Evolutionary conservation across 2,113 vertebrate species (phyloP), one percentile per base, ranked within the genome.

Genomic region (Atlantisia rogersi): DNA sequence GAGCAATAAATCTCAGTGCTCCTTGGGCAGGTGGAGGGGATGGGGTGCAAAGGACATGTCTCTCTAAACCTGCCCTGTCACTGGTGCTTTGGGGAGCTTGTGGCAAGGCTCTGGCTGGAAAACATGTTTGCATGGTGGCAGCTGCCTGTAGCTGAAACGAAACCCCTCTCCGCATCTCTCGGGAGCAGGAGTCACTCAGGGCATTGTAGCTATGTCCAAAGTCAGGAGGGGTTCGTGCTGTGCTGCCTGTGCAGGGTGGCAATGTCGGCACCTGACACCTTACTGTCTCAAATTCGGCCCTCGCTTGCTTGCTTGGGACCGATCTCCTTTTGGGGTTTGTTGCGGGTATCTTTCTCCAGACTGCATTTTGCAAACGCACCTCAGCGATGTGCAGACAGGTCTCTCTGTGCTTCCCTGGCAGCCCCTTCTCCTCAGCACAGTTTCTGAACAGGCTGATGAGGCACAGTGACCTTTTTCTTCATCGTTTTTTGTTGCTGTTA

Each of bases 41-140:
- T 39, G 40, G 31, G 52, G 22, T 1, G 3, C 17, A 42, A 85
- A 78, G 31, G 39, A n/a, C 40, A 8, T 6, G 7, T 71, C 44
- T 88, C 29, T 59, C 35, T 76, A 37, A 64, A 3, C 24, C 24
- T 92, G 21, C 22, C 13, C 4, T 2, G 17, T 63, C 21, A 8
- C 19, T 22, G 55, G 60, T 81, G 26, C 56, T 73, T 50, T 28
- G n/a, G 39, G 53, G 40, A 76, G 48, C 62, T 74, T 35, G 16
- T 56, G 65, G 58, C 26, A 68, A 48, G 53, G 17, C 48, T 58
- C 37, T 35, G 53, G 13, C 85, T 88, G 68, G 71, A 88, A 63
- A 42, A 26, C 0, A 0, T 68, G 82, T 84, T 64, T 16, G 21
- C 0, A 0, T 20, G 74, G 40, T 22, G 74, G 44, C 86, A 56